phyloP scores from a whole-genome alignment of 1,140 invertebrate species.

The fruit fly (Drosophila melanogaster) region DNA sequence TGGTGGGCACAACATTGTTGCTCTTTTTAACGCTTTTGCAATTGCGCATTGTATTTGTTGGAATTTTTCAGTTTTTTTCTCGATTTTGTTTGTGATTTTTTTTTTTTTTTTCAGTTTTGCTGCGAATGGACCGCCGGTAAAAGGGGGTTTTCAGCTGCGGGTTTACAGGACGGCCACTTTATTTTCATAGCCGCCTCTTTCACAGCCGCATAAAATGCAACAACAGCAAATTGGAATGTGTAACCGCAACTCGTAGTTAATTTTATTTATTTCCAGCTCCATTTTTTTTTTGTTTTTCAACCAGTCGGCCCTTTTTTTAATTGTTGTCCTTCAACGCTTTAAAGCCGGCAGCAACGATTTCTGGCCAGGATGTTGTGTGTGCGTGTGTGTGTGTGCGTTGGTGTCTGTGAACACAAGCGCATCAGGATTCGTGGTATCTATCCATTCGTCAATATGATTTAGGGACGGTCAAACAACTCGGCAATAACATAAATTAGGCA shows the following conservation, averaged over 20 bases:
- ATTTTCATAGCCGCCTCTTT: conserved; percentile 81
- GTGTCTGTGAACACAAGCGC: neutral
- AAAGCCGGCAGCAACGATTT: conserved; percentile 33
- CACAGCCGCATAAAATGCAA: conserved; percentile 81
- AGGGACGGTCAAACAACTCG: conserved; percentile 40
- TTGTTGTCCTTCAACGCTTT: conserved; percentile 53
- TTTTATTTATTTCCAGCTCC: conserved; percentile 72
- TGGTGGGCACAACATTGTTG: conserved; percentile 68
- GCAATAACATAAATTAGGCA: conserved; percentile 76
- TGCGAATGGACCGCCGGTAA: conserved; percentile 19
- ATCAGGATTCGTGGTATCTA: conserved; percentile 7
- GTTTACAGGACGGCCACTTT: conserved; percentile 71
- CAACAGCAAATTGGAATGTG: conserved; percentile 82
- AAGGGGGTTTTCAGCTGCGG: conserved; percentile 27
- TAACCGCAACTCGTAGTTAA: conserved; percentile 81
- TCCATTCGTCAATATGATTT: conserved; percentile 67
- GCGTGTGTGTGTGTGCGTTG: neutral
- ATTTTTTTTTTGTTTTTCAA: conserved; percentile 24
- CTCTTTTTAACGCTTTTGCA: conserved; percentile 77
- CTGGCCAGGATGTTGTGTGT: neutral
- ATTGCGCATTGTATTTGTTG: conserved; percentile 79
- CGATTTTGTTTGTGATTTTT: conserved; percentile 32
- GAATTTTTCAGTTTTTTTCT: conserved; percentile 57
- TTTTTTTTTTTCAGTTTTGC: conserved; percentile 21
- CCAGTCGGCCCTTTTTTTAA: conserved; percentile 6